Evolutionary conservation across 2,888 invertebrate genomes (phyloP), one percentile per base, ranked within the genome.

Genomic region (Leptarthrus brevirostris): DNA sequence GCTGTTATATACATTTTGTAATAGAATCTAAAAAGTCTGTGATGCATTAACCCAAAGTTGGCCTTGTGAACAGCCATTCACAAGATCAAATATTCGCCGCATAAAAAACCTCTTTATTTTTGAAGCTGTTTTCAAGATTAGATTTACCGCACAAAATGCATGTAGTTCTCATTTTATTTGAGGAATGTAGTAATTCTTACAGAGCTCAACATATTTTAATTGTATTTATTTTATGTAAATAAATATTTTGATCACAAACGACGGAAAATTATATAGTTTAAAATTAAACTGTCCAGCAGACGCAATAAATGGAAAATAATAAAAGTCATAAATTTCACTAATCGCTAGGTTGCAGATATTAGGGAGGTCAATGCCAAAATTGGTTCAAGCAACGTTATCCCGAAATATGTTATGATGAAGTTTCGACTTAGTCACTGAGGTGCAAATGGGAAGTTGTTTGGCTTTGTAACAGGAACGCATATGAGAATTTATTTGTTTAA

Each of bases 1-100:
- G 80, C 87, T 94, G 76, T 88, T 96, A 14, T 97, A 96, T 81
- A 91, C 89, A 16, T 96, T 96, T 82, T 85, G 85, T 77, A 82
- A 80, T 79, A 81, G 83, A 78, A 80, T 83, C 47, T 84, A 83
- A 80, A 75, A 18, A 26, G 34, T 58, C 69, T 58, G 61, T 72
- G 56, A 58, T 58, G 30, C 14, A 20, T 30, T 12, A 47, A 22
- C 40, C 40, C 40, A 54, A 71, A 71, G 10, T 36, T 30, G 16
- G 24, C 18, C 40, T 34, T 14, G 52, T 54, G 53, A 54, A n/a
- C 54, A 71, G 53, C 71, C 54, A 52, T 54, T 71, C 69, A 52
- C 47, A 20, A 34, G 18, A 14, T 22, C 52, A 30, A 18, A 52
- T 18, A 20, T 18, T 47, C 26, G 47, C 24, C 14, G 16, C 24